phyloP scores from a whole-genome alignment of 2,888 invertebrate genomes.

The Podabrus alpinus region DNA sequence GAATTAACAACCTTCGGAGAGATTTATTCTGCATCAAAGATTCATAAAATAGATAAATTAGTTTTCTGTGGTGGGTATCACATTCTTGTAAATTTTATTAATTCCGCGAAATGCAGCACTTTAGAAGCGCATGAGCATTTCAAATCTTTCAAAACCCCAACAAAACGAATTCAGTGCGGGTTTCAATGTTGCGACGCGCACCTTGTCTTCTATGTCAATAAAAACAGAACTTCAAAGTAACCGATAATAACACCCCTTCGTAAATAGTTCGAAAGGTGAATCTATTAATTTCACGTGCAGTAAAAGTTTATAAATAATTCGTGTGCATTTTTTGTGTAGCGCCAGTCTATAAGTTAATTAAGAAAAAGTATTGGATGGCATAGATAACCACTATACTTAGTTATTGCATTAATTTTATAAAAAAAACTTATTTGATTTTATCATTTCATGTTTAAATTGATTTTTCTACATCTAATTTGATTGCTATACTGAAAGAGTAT shows the following conservation, averaged over 20 bases:
- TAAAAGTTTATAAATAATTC: neutral
- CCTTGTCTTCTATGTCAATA: constrained; percentile 15
- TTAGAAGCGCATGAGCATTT: constrained; percentile 36
- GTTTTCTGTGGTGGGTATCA: constrained; percentile 22
- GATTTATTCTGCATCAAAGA: constrained; percentile 13
- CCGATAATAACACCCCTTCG: constrained; percentile 12
- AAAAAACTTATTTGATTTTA: neutral
- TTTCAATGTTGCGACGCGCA: constrained; percentile 44
- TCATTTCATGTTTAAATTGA: neutral
- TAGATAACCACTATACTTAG: neutral
- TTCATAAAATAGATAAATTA: constrained; percentile 32
- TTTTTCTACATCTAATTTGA: neutral
- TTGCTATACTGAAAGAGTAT: neutral
- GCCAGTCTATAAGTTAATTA: neutral
- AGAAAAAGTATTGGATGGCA: neutral
- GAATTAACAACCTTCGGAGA: neutral
- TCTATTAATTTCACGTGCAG: constrained; percentile 12
- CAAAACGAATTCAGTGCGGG: constrained; percentile 48
- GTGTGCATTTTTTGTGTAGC: neutral
- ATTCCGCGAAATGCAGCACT: constrained; percentile 39
- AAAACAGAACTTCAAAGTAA: constrained; percentile 16
- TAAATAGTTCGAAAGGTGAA: constrained; percentile 14
- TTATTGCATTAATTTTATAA: neutral
- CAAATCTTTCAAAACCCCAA: constrained; percentile 30
- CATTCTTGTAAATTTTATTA: constrained; percentile 39